Conservation (phyloP, 1,140 invertebrate species). For the Drosophila pachea region DNA sequence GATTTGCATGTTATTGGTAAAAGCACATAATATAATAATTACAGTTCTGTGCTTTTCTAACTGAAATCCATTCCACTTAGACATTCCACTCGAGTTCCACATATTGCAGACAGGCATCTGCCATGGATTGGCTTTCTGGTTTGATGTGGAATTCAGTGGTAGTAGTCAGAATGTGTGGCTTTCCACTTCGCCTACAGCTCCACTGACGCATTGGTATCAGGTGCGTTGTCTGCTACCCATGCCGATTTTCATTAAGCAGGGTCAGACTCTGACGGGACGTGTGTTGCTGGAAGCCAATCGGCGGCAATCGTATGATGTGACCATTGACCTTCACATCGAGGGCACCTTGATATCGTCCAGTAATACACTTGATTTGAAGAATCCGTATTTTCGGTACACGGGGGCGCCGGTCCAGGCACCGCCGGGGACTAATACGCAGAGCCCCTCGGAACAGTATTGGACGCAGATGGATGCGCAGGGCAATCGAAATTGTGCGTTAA, state of each 20-base stretch:
- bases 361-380: slow-evolving; percentile 98
- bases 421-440: slow-evolving; percentile 92
- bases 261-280: slow-evolving; percentile 92
- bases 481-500: slow-evolving; percentile 72
- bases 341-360: slow-evolving; percentile 90
- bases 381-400: slow-evolving; percentile 98
- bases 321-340: slow-evolving; percentile 94
- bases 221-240: slow-evolving; percentile 96
- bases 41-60: neutral
- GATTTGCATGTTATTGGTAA: slow-evolving; percentile 95
- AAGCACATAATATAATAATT: neutral
- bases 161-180: slow-evolving; percentile 95
- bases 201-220: slow-evolving; percentile 99
- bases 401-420: slow-evolving; percentile 92
- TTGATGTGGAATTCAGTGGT: slow-evolving; percentile 99
- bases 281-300: slow-evolving; percentile 95
- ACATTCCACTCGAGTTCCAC: slow-evolving; percentile 96
- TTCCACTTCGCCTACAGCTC: slow-evolving; percentile 98
- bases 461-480: slow-evolving; percentile 87
- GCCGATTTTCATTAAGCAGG: slow-evolving; percentile 96
- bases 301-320: slow-evolving; percentile 99
- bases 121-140: slow-evolving; percentile 99
- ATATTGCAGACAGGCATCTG: slow-evolving; percentile 95
- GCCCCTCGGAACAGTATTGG: slow-evolving; percentile 96
- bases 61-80: slow-evolving; percentile 64